Percentiles rank a stretch among this genome's conserved stretches.
Conservation (phyloP, 2,888 invertebrate genomes). For the Panzeria rudis region DNA sequence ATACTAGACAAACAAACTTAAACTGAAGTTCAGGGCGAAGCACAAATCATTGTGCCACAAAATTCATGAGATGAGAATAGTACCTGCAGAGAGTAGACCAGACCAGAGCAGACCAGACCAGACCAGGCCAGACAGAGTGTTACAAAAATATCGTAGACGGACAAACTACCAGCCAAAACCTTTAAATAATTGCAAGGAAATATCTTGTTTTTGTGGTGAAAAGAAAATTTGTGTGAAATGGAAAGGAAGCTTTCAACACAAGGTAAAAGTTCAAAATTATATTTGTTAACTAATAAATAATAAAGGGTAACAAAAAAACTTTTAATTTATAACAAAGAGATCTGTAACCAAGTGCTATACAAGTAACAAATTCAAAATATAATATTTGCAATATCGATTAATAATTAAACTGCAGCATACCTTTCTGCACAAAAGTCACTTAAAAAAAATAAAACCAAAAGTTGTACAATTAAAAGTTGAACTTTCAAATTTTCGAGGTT, state of each 20-base stretch:
- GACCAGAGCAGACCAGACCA: background rate
- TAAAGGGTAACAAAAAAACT: constrained; percentile 13
- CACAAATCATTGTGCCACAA: constrained; percentile 18
- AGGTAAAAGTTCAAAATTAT: constrained; percentile 67
- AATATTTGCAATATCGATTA: background rate
- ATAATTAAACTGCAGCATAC: constrained; percentile 56
- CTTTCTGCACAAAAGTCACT: constrained; percentile 39
- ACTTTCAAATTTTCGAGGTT: constrained; percentile 63
- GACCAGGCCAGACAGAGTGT: constrained; percentile 10
- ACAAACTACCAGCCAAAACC: background rate
- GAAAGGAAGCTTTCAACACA: constrained; percentile 60
- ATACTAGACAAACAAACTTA: constrained; percentile 57
- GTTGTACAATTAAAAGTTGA: constrained; percentile 37
- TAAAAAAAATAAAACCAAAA: constrained; percentile 9
- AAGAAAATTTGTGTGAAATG: constrained; percentile 41
- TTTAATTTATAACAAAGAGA: constrained; percentile 11
- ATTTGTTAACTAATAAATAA: constrained; percentile 21
- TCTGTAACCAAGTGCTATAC: background rate
- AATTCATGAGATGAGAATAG: constrained; percentile 26
- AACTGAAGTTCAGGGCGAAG: constrained; percentile 73
- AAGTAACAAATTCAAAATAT: background rate
- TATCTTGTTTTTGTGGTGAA: constrained; percentile 5
- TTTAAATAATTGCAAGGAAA: constrained; percentile 43
- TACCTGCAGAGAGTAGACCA: constrained; percentile 30
- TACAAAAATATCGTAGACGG: constrained; percentile 33